Evolutionary conservation across 2,113 vertebrate genomes (phyloP).

Genomic region (Tetrax tetrax): DNA sequence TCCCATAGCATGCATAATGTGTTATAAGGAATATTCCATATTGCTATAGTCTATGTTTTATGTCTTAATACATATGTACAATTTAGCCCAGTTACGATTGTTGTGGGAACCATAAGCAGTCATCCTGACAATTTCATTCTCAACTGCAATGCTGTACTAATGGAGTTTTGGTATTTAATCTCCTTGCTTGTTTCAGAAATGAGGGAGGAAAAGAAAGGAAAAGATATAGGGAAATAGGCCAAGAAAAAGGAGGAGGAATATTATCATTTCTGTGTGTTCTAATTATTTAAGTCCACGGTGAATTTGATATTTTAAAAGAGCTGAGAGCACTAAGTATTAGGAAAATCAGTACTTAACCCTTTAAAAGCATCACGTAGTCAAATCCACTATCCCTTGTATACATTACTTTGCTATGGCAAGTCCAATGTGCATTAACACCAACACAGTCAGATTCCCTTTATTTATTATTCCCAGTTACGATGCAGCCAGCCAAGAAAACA

Average conservation of each 20-base stretch:
- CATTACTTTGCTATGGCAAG: neutral
- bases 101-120: slow-evolving; percentile 17
- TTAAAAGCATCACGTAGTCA: neutral
- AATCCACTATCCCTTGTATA: neutral
- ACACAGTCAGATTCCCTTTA: neutral
- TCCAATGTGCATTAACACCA: neutral
- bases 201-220: neutral
- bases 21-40: neutral
- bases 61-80: neutral
- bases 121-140: slow-evolving; percentile 6
- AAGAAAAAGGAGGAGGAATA: neutral
- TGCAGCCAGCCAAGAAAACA: neutral
- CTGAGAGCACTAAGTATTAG: neutral
- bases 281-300: neutral
- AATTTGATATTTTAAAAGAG: neutral
- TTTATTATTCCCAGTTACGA: fast-evolving
- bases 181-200: neutral
- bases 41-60: neutral
- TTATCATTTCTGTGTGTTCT: neutral
- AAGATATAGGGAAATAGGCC: neutral
- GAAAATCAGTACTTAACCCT: neutral
- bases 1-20: slow-evolving; percentile 15
- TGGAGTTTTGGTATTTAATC: neutral
- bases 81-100: neutral
- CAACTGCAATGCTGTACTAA: neutral